Percentiles rank a stretch among this genome's conserved stretches.
Evolutionary conservation across 2,797 vertebrate genomes (phyloP).

Genomic region (Anniella stebbinsi): DNA sequence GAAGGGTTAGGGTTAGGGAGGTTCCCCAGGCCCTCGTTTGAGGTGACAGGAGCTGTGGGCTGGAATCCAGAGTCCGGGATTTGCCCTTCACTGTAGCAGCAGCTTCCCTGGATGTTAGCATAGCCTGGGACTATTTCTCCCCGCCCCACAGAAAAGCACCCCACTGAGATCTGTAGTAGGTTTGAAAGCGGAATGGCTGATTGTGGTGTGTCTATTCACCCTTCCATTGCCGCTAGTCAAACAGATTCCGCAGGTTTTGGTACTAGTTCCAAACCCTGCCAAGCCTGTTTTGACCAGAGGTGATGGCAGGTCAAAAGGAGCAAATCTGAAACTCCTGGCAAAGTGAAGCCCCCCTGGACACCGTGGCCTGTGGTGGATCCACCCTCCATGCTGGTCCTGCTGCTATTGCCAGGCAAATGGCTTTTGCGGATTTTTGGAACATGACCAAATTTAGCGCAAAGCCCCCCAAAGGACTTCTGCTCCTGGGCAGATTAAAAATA

Average conservation of each 20-base stretch:
- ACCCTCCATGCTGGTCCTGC: neutral
- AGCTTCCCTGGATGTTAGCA: no score
- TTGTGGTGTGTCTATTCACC: neutral
- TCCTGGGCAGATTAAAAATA: no score
- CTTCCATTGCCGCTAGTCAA: neutral
- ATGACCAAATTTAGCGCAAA: neutral
- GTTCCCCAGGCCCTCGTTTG: no score
- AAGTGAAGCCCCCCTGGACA: neutral
- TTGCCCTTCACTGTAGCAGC: no score
- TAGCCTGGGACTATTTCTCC: no score
- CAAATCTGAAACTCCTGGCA: no score
- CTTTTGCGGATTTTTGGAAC: neutral
- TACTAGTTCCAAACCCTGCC: neutral
- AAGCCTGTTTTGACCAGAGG: neutral
- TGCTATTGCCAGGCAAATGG: neutral
- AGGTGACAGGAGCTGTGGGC: no score
- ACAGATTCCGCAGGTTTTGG: neutral
- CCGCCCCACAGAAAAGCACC: no score
- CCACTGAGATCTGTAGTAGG: neutral
- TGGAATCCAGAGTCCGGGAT: no score
- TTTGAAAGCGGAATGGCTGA: neutral
- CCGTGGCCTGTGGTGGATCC: neutral
- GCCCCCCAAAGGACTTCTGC: no score
- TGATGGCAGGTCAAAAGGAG: neutral
- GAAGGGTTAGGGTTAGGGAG: no score